Evolutionary conservation across 1,140 invertebrate genomes (phyloP), one percentile per base, ranked within the genome.

Genomic region (Drosophila pectinifera): DNA sequence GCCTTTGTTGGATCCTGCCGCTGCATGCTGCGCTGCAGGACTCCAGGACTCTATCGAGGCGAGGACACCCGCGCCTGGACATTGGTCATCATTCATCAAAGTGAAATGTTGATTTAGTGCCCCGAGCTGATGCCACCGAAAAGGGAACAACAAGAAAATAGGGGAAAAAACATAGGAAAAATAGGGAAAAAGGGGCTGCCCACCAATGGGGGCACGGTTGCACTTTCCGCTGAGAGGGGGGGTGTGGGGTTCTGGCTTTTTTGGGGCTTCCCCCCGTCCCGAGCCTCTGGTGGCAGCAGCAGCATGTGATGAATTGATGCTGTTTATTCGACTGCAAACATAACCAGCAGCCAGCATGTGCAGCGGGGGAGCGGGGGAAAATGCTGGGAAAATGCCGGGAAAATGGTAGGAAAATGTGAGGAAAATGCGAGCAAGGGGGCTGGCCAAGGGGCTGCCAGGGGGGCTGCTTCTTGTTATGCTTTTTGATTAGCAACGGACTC

Each of bases 81-180:
- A 89, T 89, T 89, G 84, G 84, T 89, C 84, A 89, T 89, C 84
- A 89, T 89, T 89, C 84, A 89, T 89, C 84, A 89, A 89, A 89
- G 85, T 89, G 84, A 89, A 89, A 90, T 89, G 84, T 89, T 89
- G 85, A 89, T 89, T 89, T 89, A 89, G 84, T 89, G 84, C 85
- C 73, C 75, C 70, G 61, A 64, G 69, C 72, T 70, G 64, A 45
- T 59, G 73, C 63, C 57, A 63, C 49, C 69, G 22, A 39, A 31
- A 67, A 58, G 22, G 45, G 13, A 64, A 64, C 7, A 54, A 16
- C 3, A 36, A 14, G 4, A 31, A 14, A 26, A 26, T 5, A 4
- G 28, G 28, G 28, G 10, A 8, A 24, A 5, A 41, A 28, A 41
- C 42, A 14, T 8, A 16, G 7, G 46, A 22, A 11, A 22, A 48